Base-by-base conservation (phyloP, 1,140 invertebrate genomes). In the Drosophila fuyamai region DNA sequence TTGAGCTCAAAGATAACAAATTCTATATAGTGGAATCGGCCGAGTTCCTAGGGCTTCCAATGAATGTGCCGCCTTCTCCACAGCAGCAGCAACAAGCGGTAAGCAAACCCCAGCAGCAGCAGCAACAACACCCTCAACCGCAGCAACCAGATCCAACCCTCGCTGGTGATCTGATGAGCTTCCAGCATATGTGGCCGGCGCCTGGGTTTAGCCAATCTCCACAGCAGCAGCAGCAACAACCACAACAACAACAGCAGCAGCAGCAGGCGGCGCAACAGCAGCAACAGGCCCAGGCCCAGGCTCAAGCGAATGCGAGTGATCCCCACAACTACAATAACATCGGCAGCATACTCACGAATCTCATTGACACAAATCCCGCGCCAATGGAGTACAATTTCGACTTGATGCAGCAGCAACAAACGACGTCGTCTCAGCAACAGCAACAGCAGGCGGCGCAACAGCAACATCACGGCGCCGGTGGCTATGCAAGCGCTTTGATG, bases 291-390 rank as follows among this genome's bases (percentile, higher is more conserved):
- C 77, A 82, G n/a, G 60, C 77, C n/a, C 78, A 82, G 50, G 46
- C 48, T 10, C 82, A 61, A 48, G 60, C 65, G 6, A 89, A 85
- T 59, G 63, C 62, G 29, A 67, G 66, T 66, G 91, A 92, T 80
- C 65, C 85, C 6, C 89, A 92, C 56, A 92, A 81, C 23, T 92
- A 92, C 51, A 92, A 92, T 35, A 92, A 92, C 35, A 92, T 92
- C 63, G 91, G 91, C 48, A 92, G 91, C 73, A 92, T 92, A 78
- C 79, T 92, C 50, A 92, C 91, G 81, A 92, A 92, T 92, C 88
- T 92, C 76, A 92, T 92, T 62, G 89, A 92, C 43, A 90, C 81
- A 23, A 91, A 84, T 76, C 88, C 91, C 43, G 67, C 79, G 56
- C 76, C 91, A 35, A 73, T 92, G 89, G 91, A 92, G 56, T 92